A percentile compares a stretch with the other conserved stretches of the same genome.
phyloP scores from a whole-genome alignment of 2,797 vertebrate genomes.

The Calcarius lapponicus region DNA sequence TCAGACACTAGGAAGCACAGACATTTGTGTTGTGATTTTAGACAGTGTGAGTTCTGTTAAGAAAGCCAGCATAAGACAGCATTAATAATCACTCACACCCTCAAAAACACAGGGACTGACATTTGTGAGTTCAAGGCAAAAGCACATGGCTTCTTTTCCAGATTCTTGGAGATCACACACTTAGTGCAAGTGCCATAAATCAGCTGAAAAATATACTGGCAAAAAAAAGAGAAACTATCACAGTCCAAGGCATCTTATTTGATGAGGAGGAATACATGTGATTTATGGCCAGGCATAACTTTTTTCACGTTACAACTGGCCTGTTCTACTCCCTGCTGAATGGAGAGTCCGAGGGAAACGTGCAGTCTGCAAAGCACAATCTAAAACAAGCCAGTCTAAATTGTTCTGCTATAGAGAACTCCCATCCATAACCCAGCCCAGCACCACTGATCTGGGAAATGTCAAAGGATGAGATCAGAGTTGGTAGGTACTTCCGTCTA shows the following conservation, averaged over 20 bases:
- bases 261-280: not conserved
- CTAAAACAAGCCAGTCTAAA: not conserved
- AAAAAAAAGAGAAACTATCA: slow-evolving; percentile 1
- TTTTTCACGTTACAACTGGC: not conserved
- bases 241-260: not conserved
- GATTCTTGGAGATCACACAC: slow-evolving; percentile 1
- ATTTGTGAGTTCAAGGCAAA: slow-evolving; percentile 18
- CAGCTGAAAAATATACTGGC: slow-evolving; percentile 11
- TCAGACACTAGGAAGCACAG: not conserved
- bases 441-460: not conserved
- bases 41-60: slow-evolving; percentile 8
- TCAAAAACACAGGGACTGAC: not conserved
- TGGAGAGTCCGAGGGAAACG: not conserved
- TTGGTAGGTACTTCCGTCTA: not conserved
- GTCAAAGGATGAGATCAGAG: not conserved
- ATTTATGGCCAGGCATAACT: not conserved
- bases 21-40: slow-evolving; percentile 2
- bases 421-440: not conserved
- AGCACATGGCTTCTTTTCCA: slow-evolving; percentile 1
- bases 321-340: not conserved
- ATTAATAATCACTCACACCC: slow-evolving; percentile 8
- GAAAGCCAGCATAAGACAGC: not conserved
- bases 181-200: slow-evolving; percentile 15
- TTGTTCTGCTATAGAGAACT: not conserved
- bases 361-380: not conserved